Evolutionary conservation across 2,797 vertebrate genomes (phyloP).

Genomic region (Gambelia wislizenii): DNA sequence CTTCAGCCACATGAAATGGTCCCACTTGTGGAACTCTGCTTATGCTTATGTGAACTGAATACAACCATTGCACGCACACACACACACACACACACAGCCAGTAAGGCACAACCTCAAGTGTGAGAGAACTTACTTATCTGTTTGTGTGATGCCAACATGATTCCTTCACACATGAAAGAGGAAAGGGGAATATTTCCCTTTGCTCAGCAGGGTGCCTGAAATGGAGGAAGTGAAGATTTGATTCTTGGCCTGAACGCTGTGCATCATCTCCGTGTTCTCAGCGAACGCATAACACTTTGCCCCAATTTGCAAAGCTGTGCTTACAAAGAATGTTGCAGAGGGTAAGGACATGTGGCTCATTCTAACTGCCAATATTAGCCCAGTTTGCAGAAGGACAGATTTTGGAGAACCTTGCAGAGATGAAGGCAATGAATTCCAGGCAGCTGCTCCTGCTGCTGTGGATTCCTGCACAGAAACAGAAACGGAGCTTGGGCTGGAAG

Average conservation of each 20-base stretch:
- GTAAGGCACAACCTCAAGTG: too few relatives aligned
- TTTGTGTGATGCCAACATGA: too few relatives aligned
- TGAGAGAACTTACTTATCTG: too few relatives aligned
- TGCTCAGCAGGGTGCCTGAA: neutral
- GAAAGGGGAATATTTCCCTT: neutral
- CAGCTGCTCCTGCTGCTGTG: too few relatives aligned
- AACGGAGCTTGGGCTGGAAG: neutral
- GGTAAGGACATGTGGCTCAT: neutral
- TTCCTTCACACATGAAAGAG: too few relatives aligned
- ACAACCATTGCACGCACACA: too few relatives aligned
- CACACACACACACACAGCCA: too few relatives aligned
- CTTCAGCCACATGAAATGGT: too few relatives aligned
- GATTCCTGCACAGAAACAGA: neutral
- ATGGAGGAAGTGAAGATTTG: neutral
- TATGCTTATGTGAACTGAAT: too few relatives aligned
- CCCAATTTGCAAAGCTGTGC: slow-evolving; percentile 5
- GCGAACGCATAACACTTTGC: neutral
- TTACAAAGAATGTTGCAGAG: neutral
- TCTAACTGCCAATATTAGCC: neutral
- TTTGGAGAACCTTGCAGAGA: slow-evolving; percentile 1
- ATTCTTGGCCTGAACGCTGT: neutral
- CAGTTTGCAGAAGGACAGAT: neutral
- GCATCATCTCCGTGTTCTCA: neutral
- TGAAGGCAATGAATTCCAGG: slow-evolving; percentile 19
- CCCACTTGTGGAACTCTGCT: too few relatives aligned